Conservation (phyloP, 1,140 invertebrate genomes). For the Gyrodactylus bullatarudis region DNA sequence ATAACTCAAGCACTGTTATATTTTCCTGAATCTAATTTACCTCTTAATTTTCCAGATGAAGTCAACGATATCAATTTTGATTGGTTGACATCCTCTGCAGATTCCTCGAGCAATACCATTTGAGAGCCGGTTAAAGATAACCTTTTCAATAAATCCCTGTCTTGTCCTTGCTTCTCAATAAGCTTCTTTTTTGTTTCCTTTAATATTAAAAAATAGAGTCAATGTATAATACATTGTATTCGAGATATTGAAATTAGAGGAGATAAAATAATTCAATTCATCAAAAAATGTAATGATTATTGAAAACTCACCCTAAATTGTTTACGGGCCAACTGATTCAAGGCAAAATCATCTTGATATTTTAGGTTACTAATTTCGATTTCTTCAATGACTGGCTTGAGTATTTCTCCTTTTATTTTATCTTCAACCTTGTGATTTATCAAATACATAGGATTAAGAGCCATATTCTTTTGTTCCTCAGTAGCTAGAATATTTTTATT, state of each 20-base stretch:
- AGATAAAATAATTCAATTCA: too few relatives aligned
- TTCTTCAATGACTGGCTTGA: slow-evolving; percentile 33
- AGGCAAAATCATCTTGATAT: slow-evolving; percentile 58
- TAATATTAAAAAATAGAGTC: too few relatives aligned
- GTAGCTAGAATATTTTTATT: slow-evolving; percentile 32
- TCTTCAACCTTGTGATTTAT: slow-evolving; percentile 60
- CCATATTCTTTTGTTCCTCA: slow-evolving; percentile 43
- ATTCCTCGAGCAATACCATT: background rate
- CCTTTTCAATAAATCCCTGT: background rate
- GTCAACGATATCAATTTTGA: background rate
- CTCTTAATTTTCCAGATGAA: background rate
- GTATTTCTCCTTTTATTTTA: slow-evolving; percentile 31
- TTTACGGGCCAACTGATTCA: slow-evolving; percentile 42
- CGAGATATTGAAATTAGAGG: too few relatives aligned
- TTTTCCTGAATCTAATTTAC: too few relatives aligned
- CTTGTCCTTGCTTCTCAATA: background rate
- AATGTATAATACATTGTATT: too few relatives aligned
- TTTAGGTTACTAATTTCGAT: slow-evolving; percentile 39
- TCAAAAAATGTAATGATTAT: background rate
- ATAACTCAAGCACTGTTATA: too few relatives aligned
- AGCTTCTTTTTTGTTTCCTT: background rate
- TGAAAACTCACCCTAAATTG: slow-evolving; percentile 36
- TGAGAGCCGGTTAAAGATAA: background rate
- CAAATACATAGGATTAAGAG: slow-evolving; percentile 73
- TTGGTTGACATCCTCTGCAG: background rate